These are phyloP conservation scores for Hemithea aestivaria DNA, from an alignment of 2,888 invertebrate genomes.

Conservation along the genomic window DNA sequence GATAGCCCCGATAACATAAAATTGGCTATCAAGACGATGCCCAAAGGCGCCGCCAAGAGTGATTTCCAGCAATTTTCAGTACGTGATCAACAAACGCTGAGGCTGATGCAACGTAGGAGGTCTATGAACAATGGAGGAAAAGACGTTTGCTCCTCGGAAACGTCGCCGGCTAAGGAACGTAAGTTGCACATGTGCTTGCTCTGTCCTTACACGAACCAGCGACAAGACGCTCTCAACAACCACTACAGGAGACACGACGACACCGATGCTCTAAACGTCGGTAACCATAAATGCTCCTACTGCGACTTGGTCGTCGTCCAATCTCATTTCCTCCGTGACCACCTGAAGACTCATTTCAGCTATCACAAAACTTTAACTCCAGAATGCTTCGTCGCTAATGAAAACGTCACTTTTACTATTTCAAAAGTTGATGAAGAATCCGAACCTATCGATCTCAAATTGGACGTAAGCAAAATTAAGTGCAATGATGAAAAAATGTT, in stretches of 20 bases:
- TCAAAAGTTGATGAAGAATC: conserved; percentile 66
- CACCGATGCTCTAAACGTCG: conserved; percentile 78
- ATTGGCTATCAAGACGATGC: conserved; percentile 71
- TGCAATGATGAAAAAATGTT: conserved; percentile 60
- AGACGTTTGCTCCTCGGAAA: conserved; percentile 57
- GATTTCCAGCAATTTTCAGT: conserved; percentile 78
- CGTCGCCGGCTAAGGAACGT: conserved; percentile 75
- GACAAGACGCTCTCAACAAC: conserved; percentile 85
- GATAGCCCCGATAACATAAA: conserved; percentile 57
- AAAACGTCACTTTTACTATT: conserved; percentile 78
- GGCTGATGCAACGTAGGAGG: conserved; percentile 76
- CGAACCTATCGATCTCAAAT: conserved; percentile 58
- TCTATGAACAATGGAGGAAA: conserved; percentile 59
- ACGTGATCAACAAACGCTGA: conserved; percentile 81
- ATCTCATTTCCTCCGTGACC: conserved; percentile 86
- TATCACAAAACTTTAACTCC: conserved; percentile 76
- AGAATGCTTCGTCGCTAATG: conserved; percentile 81
- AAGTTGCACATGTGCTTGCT: conserved; percentile 84
- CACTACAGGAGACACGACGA: conserved; percentile 86
- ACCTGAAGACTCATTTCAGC: conserved; percentile 87
- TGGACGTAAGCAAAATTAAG: conserved; percentile 47
- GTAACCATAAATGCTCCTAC: conserved; percentile 85
- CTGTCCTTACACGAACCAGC: conserved; percentile 89
- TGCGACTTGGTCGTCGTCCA: conserved; percentile 90
- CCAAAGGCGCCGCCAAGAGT: conserved; percentile 58